These are phyloP conservation scores for Papilio xuthus DNA, from an alignment of 1,140 invertebrate species.

Conservation along the genomic window DNA sequence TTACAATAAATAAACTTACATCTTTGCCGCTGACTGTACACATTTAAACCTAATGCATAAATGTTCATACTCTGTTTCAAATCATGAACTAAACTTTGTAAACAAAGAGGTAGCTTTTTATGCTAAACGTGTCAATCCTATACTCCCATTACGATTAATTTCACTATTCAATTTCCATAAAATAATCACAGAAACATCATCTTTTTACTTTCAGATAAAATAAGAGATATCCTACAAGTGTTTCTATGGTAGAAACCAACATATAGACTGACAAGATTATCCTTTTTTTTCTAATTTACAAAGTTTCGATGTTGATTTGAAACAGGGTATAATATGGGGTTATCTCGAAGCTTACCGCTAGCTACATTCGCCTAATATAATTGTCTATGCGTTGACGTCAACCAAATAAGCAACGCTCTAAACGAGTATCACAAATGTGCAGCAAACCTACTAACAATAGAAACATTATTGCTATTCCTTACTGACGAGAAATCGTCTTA, in stretches of 20 bases:
- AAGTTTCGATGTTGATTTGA: not conserved
- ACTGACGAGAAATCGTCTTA: slow-evolving; percentile 65
- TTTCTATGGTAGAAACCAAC: too few species aligned
- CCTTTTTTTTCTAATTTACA: too few species aligned
- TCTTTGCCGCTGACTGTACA: slow-evolving; percentile 9
- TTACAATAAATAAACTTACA: not conserved
- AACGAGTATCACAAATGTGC: slow-evolving; percentile 76
- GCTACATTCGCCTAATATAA: slow-evolving; percentile 74
- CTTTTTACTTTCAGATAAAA: too few species aligned
- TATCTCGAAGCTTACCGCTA: slow-evolving; percentile 73
- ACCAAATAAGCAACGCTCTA: slow-evolving; percentile 72
- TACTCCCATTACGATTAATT: not conserved
- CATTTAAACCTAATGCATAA: not conserved
- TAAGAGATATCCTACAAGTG: too few species aligned
- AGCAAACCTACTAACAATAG: slow-evolving; percentile 68
- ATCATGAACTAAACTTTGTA: not conserved
- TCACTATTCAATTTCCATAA: not conserved
- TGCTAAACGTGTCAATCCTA: too few species aligned
- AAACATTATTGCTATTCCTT: slow-evolving; percentile 77
- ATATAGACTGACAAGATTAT: too few species aligned
- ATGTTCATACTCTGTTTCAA: slow-evolving; percentile 41
- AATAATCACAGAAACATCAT: too few species aligned
- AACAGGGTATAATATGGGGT: slow-evolving; percentile 53
- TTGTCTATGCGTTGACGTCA: slow-evolving; percentile 77
- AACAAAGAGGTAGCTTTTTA: not conserved